Conservation (phyloP, 2,888 invertebrate genomes). For the Pilophorus perplexus region DNA sequence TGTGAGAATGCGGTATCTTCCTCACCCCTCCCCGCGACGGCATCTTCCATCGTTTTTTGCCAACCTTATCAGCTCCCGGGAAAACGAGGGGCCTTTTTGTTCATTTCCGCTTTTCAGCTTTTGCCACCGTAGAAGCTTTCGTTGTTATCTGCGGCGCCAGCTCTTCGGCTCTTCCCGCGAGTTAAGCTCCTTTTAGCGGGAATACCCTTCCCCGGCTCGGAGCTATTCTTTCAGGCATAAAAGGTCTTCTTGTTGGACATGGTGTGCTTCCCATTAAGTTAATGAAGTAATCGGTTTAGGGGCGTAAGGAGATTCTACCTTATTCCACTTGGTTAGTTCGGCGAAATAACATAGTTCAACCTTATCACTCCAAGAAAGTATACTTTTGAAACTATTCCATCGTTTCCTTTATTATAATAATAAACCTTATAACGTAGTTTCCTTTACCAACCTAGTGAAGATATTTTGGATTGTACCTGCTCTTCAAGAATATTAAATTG, state of each 20-base stretch:
- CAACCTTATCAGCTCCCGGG: constrained; percentile 15
- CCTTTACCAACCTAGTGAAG: too few species aligned
- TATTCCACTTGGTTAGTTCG: too few species aligned
- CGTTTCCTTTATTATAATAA: too few species aligned
- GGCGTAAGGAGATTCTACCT: constrained; percentile 15
- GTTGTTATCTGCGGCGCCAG: constrained; percentile 31
- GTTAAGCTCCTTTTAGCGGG: constrained; percentile 14
- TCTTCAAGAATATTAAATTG: too few species aligned
- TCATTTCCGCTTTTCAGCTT: constrained; percentile 36
- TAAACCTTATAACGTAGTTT: not conserved
- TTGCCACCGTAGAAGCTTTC: not conserved
- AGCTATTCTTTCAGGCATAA: constrained; percentile 11
- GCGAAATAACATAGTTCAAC: too few species aligned
- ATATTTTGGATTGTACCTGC: too few species aligned
- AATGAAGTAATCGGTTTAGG: constrained; percentile 24
- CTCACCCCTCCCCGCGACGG: constrained; percentile 14
- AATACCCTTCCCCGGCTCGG: not conserved
- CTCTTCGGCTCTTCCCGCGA: not conserved
- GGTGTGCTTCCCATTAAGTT: constrained; percentile 25
- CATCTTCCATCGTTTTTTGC: constrained; percentile 31
- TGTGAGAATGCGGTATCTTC: constrained; percentile 21
- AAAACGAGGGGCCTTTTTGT: constrained; percentile 38
- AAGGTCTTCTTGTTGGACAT: constrained; percentile 29
- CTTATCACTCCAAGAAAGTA: too few species aligned
- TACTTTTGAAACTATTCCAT: too few species aligned